Base-by-base conservation (phyloP, 2,888 invertebrate species). In the Rhogogaster chlorosoma region DNA sequence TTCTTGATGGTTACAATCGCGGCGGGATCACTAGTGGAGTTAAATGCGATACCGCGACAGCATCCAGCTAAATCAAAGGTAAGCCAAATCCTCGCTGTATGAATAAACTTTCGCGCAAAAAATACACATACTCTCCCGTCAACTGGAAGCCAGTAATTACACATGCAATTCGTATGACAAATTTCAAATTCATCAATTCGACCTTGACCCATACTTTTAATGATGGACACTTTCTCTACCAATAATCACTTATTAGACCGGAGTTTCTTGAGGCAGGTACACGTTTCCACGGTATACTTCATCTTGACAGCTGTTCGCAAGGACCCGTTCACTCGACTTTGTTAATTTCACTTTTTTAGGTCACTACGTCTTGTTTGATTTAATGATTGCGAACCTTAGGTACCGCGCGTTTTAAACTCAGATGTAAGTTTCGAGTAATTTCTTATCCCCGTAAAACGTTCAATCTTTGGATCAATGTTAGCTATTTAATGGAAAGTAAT, bases 161-260 rank as follows among this genome's bases (percentile, higher is more conserved):
- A 15, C 45, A 45, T 45, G 45, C 45, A 45, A 80, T 38, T 80
- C 6, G 77, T 61, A 45, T 42, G 36, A n/a, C 61, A 42, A 80
- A 84, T 84, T 78, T 84, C 67, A 29, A 87, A 87, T 88, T 87
- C 67, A 87, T 3, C 75, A 88, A 10, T n/a, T 22, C 61, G 89
- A 87, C 91, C 92, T 92, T 92, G 92, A 91, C 90, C 90, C 83
- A 91, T 88, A 89, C 90, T 90, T 89, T 88, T 84, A 78, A 87
- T 85, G 88, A 86, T 89, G 88, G 88, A 89, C 89, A 90, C 92
- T 92, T 91, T 91, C 92, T 89, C 89, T 85, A 86, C 84, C 86
- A 85, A 86, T 87, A 84, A 85, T 84, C 86, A 82, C 86, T 80
- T 75, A 84, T 86, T 86, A 84, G 32, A 49, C 49, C 42, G 26